phyloP scores from a whole-genome alignment of 2,113 vertebrate species.

The Balaenoptera acutorostrata region DNA sequence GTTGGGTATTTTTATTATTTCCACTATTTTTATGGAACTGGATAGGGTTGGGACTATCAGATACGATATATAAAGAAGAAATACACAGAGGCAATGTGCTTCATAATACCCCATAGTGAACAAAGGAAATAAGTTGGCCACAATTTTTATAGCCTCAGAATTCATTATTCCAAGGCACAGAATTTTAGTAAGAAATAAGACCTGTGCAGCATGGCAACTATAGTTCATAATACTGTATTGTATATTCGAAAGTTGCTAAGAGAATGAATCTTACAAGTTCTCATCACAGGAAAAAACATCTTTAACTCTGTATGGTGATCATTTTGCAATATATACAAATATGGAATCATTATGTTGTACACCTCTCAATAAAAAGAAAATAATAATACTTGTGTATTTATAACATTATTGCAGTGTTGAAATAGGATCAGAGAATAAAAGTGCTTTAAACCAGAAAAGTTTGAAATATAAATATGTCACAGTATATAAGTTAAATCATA shows the following conservation, averaged over 20 bases:
- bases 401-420: neutral
- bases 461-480: neutral
- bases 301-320: neutral
- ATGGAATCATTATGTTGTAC: neutral
- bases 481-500: neutral
- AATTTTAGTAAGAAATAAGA: slow-evolving; percentile 2
- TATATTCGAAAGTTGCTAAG: neutral
- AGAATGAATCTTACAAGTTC: neutral
- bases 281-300: neutral
- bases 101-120: neutral
- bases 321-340: neutral
- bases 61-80: neutral
- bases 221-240: neutral
- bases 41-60: neutral
- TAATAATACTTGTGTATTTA: neutral
- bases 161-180: neutral
- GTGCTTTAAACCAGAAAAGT: neutral
- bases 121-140: neutral
- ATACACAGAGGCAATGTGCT: neutral
- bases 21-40: neutral
- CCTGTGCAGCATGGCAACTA: neutral
- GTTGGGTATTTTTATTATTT: neutral
- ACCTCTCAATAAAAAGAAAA: neutral
- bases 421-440: neutral
- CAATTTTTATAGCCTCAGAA: neutral